These are phyloP conservation scores for Sarcophilus harrisii DNA, from an alignment of 2,797 vertebrate species.

Conservation along the genomic window DNA sequence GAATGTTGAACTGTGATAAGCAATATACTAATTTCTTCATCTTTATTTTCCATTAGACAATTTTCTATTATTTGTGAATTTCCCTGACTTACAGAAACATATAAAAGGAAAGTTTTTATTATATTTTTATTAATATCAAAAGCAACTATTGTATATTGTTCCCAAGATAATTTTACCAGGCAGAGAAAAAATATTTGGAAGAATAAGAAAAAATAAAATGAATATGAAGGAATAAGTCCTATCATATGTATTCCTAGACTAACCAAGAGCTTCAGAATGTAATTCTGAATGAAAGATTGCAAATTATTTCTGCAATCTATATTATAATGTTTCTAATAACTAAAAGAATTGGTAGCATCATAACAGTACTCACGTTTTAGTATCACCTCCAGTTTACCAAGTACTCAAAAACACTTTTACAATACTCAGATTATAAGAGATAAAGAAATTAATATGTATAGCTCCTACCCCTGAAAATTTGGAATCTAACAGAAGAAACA, in stretches of 20 bases:
- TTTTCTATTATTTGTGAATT: constrained; percentile 69
- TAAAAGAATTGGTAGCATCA: not conserved
- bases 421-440: not conserved
- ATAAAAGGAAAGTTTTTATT: constrained; percentile 55
- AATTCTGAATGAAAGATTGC: not conserved
- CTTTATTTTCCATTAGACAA: constrained; percentile 61
- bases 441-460: not conserved
- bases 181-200: constrained; percentile 44
- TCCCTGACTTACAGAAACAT: constrained; percentile 59
- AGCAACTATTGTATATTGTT: constrained; percentile 19
- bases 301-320: not conserved
- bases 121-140: constrained; percentile 56
- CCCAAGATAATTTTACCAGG: constrained; percentile 41
- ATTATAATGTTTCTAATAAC: not conserved
- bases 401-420: not conserved
- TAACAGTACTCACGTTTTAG: not conserved
- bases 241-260: constrained; percentile 55
- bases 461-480: not conserved
- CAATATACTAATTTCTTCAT: constrained; percentile 61
- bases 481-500: not conserved
- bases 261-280: constrained; percentile 51
- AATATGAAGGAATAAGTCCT: constrained; percentile 56
- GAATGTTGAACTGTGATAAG: constrained; percentile 19
- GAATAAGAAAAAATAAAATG: constrained; percentile 66
- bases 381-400: not conserved